Conservation (phyloP, 2,888 invertebrate species). For the Adelphocoris suturalis region DNA sequence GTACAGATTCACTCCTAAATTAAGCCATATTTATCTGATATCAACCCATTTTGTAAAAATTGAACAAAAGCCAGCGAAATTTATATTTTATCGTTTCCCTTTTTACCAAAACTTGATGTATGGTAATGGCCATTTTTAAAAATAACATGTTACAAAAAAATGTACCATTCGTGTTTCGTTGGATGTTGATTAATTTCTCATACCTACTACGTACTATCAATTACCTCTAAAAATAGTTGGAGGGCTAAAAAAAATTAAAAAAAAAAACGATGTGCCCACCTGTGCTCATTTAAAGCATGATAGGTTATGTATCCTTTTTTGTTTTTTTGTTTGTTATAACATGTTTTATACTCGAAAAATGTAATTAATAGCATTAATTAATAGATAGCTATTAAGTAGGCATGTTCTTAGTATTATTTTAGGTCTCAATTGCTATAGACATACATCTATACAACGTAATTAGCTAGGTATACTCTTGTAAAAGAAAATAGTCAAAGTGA, state of each 20-base stretch:
- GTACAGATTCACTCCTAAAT: background rate
- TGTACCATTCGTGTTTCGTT: no score
- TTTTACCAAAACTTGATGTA: no score
- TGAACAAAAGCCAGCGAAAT: background rate
- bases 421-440: conserved; percentile 30
- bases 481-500: conserved; percentile 39
- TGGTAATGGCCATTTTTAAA: no score
- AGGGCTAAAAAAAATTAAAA: background rate
- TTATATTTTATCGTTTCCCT: background rate
- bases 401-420: background rate
- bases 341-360: background rate
- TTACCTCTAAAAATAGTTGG: background rate
- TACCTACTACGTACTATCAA: background rate
- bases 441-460: conserved; percentile 22
- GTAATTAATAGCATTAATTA: background rate
- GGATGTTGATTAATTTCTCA: background rate
- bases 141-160: no score
- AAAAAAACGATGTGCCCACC: conserved; percentile 28
- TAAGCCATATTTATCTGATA: background rate
- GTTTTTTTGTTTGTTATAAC: background rate
- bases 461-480: conserved; percentile 32
- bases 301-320: background rate
- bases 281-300: conserved; percentile 1
- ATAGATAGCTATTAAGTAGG: background rate
- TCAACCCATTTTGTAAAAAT: no score